Evolutionary conservation across 2,113 vertebrate species (phyloP).

Genomic region (Paratilapia polleni): DNA sequence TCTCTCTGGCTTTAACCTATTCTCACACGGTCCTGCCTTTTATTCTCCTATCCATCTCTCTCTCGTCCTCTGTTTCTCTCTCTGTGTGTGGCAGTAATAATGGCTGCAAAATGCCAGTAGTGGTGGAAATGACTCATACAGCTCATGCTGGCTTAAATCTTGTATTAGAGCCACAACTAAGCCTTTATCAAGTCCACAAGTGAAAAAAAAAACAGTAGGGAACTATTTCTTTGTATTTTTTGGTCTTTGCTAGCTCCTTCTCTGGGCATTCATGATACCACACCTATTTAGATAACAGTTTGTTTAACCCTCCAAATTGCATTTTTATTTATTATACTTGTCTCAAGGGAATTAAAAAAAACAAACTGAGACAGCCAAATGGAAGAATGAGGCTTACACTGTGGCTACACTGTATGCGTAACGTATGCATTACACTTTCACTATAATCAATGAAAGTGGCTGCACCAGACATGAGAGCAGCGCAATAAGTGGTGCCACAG

Average conservation of each 20-base stretch:
- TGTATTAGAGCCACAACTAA: constrained; percentile 3
- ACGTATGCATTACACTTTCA: not conserved
- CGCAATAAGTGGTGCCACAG: not conserved
- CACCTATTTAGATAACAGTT: not conserved
- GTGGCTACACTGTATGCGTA: not conserved
- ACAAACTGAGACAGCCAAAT: not conserved
- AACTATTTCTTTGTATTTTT: not conserved
- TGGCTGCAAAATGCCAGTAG: constrained; percentile 53
- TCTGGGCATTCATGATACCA: not conserved
- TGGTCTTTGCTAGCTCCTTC: not conserved
- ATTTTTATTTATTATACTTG: not conserved
- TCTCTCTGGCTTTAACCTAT: constrained; percentile 38
- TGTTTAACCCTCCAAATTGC: not conserved
- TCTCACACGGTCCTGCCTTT: constrained; percentile 1
- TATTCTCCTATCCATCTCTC: not conserved
- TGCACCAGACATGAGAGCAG: not conserved
- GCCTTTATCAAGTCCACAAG: not conserved
- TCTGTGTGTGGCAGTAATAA: constrained; percentile 19
- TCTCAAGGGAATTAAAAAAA: not conserved
- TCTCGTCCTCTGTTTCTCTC: not conserved
- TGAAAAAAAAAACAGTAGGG: not conserved
- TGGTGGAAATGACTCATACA: constrained; percentile 54
- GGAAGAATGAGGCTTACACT: not conserved
- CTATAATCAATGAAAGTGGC: not conserved
- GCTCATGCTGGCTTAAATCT: constrained; percentile 5